Conservation (phyloP, 2,888 invertebrate species). For the Stratiomys singularior region DNA sequence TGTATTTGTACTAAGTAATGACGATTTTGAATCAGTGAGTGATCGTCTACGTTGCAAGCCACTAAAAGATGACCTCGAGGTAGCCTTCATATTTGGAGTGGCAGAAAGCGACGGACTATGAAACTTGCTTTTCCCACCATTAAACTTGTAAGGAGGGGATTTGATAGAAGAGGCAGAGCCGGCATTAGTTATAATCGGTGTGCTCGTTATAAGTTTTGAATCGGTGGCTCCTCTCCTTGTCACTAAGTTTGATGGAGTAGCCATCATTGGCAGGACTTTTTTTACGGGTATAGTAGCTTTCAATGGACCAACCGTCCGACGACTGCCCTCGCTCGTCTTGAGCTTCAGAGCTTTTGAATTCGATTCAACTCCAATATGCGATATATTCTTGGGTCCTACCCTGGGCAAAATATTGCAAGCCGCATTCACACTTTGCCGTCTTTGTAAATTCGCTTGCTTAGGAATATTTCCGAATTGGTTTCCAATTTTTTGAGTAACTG, state of each 20-base stretch:
- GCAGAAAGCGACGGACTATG: slow-evolving; percentile 55
- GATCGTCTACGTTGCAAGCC: slow-evolving; percentile 17
- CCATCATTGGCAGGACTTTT: slow-evolving; percentile 55
- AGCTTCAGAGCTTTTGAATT: slow-evolving; percentile 39
- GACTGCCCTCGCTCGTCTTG: slow-evolving; percentile 53
- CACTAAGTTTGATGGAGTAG: slow-evolving; percentile 53
- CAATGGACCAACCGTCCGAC: slow-evolving; percentile 55
- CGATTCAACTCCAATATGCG: slow-evolving; percentile 3
- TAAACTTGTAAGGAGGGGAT: slow-evolving; percentile 52
- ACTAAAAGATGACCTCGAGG: slow-evolving; percentile 41
- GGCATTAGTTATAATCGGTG: slow-evolving; percentile 53
- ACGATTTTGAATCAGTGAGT: slow-evolving; percentile 43
- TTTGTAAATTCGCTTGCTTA: slow-evolving; percentile 1
- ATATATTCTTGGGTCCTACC: slow-evolving; percentile 24
- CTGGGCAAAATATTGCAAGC: not conserved
- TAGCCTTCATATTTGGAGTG: slow-evolving; percentile 54
- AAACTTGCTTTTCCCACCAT: slow-evolving; percentile 50
- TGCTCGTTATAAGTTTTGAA: slow-evolving; percentile 53
- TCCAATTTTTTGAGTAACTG: not conserved
- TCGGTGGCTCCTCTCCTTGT: slow-evolving; percentile 45
- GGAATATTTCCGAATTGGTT: not conserved
- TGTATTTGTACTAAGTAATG: not conserved
- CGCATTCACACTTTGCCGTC: not conserved
- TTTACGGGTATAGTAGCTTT: slow-evolving; percentile 58
- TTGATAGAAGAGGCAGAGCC: slow-evolving; percentile 55